These are phyloP conservation scores for Polia nebulosa DNA, from an alignment of 2,888 invertebrate genomes.

Conservation along the genomic window DNA sequence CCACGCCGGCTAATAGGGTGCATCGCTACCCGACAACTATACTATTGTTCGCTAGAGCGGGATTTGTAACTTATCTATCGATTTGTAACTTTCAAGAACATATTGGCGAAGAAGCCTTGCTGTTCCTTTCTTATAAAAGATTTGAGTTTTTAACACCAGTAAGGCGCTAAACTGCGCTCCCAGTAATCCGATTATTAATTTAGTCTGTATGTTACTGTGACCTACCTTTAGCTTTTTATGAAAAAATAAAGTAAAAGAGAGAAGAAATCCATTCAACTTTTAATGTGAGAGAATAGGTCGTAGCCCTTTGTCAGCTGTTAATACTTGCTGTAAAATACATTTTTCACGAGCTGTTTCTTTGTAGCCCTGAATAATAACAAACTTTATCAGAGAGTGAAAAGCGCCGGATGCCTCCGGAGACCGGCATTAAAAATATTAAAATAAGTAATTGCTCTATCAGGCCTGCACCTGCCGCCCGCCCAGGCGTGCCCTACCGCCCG, in stretches of 20 bases:
- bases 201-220: no score
- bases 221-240: neutral
- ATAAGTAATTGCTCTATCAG: constrained; percentile 88
- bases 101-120: neutral
- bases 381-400: constrained; percentile 78
- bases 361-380: constrained; percentile 76
- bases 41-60: constrained; percentile 34
- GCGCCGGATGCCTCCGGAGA: constrained; percentile 74
- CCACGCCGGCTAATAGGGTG: constrained; percentile 61
- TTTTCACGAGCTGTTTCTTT: constrained; percentile 64
- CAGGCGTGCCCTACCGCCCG: constrained; percentile 66
- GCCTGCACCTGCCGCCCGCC: constrained; percentile 84
- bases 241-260: neutral
- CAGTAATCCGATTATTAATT: neutral
- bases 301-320: constrained; percentile 38
- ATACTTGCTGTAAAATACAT: constrained; percentile 49
- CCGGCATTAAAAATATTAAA: constrained; percentile 87
- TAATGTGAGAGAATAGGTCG: constrained; percentile 25
- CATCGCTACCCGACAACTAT: constrained; percentile 61
- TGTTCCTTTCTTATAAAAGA: constrained; percentile 18
- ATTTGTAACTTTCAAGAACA: constrained; percentile 28
- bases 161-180: neutral
- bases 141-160: constrained; percentile 4
- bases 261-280: constrained; percentile 25
- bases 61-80: constrained; percentile 40